Evolutionary conservation across 2,888 invertebrate genomes (phyloP).

Genomic region (Hedychridium roseum): DNA sequence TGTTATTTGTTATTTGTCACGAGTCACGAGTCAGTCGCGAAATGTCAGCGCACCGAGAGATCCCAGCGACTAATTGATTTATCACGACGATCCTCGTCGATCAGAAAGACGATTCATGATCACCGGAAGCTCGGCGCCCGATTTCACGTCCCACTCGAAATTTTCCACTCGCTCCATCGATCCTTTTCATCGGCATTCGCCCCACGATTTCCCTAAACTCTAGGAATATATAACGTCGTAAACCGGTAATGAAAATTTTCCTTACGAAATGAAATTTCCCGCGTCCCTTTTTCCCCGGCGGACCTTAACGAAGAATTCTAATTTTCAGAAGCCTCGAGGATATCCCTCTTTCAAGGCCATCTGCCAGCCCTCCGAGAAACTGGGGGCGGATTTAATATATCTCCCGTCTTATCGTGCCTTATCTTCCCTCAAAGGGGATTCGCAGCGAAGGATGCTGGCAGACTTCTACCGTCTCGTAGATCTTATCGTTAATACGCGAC

Average conservation of each 20-base stretch:
- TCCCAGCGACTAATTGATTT: too few species aligned
- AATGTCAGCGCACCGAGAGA: too few species aligned
- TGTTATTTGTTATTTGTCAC: not conserved
- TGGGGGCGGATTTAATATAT: constrained; percentile 44
- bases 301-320: constrained; percentile 39
- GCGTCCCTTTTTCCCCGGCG: constrained; percentile 1
- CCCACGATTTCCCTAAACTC: too few species aligned
- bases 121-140: too few species aligned
- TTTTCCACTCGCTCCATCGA: too few species aligned
- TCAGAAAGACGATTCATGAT: too few species aligned
- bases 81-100: too few species aligned
- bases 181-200: too few species aligned
- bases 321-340: constrained; percentile 29
- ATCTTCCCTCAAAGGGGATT: constrained; percentile 46
- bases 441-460: constrained; percentile 42
- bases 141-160: too few species aligned
- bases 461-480: constrained; percentile 45
- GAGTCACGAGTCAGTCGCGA: too few species aligned
- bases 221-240: too few species aligned
- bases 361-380: constrained; percentile 6
- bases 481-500: constrained; percentile 50
- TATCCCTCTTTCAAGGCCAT: constrained; percentile 19
- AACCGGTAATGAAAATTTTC: too few species aligned
- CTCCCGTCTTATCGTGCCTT: constrained; percentile 45
- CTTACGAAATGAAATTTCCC: constrained; percentile 26